Evolutionary conservation across 2,113 vertebrate species (phyloP), one percentile per base, ranked within the genome.

Genomic region (Brachionichthys hirsutus): DNA sequence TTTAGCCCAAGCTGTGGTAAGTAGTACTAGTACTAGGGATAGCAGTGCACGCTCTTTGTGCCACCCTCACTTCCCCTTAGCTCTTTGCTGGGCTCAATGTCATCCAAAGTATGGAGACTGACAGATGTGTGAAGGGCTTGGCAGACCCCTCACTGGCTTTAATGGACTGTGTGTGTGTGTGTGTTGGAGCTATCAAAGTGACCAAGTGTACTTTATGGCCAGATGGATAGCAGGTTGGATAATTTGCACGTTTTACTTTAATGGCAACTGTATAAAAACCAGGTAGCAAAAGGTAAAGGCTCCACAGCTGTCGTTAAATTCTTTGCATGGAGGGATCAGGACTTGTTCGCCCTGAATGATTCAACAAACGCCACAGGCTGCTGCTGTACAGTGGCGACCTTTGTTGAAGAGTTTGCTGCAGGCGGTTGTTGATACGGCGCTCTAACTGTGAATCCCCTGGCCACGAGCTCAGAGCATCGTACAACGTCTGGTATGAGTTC

Each of bases 41-140:
- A 15, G 24, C 13, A 36, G 51, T 24, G 36, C n/a, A 55, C 53
- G 43, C 17, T 14, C n/a, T n/a, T n/a, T n/a, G 53, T 62, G 51
- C 40, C 55, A 50, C 55, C 52, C 42, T 72, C 67, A 69, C 59
- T 64, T 73, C 52, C 72, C 68, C 80, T 67, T 55, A 78, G 71
- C 75, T 69, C 54, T 57, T 61, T 47, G 65, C 77, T 74, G 73
- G 22, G 67, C 66, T 84, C 82, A 85, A 87, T 83, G 83, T 87
- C 86, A 84, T 82, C 75, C 64, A 61, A 76, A 64, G 36, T 48
- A 77, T 72, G 35, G 49, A 41, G 54, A 62, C 45, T 76, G 77
- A 83, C 73, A 68, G 77, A 78, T 73, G 70, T 77, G 62, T 35
- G 55, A 62, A 59, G 73, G 73, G 73, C 61, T 65, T 58, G 45